Evolutionary conservation across 2,113 vertebrate species (phyloP), one percentile per base, ranked within the genome.

Genomic region (Heterocephalus glaber): DNA sequence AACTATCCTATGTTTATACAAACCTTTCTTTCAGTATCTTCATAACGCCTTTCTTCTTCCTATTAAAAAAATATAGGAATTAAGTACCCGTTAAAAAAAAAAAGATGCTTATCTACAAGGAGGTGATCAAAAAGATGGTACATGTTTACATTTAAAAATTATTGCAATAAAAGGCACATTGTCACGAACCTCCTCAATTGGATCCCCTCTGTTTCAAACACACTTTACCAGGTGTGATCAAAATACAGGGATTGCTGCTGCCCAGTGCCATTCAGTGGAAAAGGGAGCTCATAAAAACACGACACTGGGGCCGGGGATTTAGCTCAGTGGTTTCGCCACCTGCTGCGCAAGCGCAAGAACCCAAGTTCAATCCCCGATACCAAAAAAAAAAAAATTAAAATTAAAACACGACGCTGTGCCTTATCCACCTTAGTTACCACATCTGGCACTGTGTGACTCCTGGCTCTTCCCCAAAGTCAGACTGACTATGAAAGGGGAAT

Each of bases 1-100:
- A 94, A 19, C 47, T 56, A 94, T 58, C 65, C 35, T 52, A 3
- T 88, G 84, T 92, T 54, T 44, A 95, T 95, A 97, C 95, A 96
- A 97, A 98, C 88, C 54, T 96, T 97, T 95, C 95, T 81, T 30
- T 95, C 60, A 66, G 70, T 33, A 26, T 97, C 89, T 85, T 98
- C 91, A 65, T 60, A 86, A 81, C 28, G 38, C 44, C 44, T 47
- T 92, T 70, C 90, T 90, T 95, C 86, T 70, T 92, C 87, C 76
- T 74, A 49, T 61, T 81, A 66, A 96, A 96, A 38, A 77, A 30
- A 83, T 12, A 82, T 0, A 54, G 60, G 6, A 44, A 89, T 85
- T 86, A 93, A 52, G 35, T 28, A 35, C 61, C 49, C 74, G 28
- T 52, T 56, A 83, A 52, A 30, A 60, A 28, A 72, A 56, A 47